Percentiles rank a stretch among this genome's conserved stretches.
Evolutionary conservation across 2,888 invertebrate species (phyloP).

Genomic region (Cryptus viduatorius): DNA sequence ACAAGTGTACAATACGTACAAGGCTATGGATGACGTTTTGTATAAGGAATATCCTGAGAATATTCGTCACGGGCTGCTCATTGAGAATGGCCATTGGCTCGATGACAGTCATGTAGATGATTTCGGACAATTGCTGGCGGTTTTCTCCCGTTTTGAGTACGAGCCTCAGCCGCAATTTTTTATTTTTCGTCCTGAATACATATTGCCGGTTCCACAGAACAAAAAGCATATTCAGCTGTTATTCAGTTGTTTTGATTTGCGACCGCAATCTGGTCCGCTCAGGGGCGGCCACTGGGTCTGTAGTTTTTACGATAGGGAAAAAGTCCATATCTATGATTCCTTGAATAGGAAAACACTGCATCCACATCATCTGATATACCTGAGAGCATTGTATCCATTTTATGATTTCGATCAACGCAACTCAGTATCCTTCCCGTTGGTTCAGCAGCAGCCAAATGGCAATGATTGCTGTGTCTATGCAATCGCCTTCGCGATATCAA

Average conservation of each 20-base stretch:
- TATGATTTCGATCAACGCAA: constrained; percentile 27
- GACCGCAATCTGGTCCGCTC: not conserved
- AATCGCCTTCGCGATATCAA: constrained; percentile 54
- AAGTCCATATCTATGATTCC: constrained; percentile 63
- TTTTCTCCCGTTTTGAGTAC: not conserved
- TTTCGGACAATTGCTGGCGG: not conserved
- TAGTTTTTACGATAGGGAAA: constrained; percentile 51
- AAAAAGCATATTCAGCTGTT: constrained; percentile 65
- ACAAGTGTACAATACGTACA: no score
- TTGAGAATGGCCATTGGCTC: not conserved
- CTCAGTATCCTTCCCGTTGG: constrained; percentile 44
- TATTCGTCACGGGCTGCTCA: not conserved
- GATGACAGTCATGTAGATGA: not conserved
- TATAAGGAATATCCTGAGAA: not conserved
- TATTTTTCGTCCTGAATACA: not conserved
- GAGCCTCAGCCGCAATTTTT: not conserved
- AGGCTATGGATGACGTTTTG: not conserved
- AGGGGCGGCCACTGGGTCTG: constrained; percentile 59
- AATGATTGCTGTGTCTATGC: constrained; percentile 58
- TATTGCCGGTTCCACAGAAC: not conserved
- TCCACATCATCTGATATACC: constrained; percentile 51
- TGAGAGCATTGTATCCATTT: constrained; percentile 52
- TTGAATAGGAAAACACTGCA: constrained; percentile 26
- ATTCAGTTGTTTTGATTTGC: constrained; percentile 49
- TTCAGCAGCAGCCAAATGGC: constrained; percentile 51